A percentile compares a stretch with the other conserved stretches of the same genome.
These are phyloP conservation scores for Perizoma flavofasciatum DNA, from an alignment of 2,888 invertebrate genomes.

Conservation along the genomic window DNA sequence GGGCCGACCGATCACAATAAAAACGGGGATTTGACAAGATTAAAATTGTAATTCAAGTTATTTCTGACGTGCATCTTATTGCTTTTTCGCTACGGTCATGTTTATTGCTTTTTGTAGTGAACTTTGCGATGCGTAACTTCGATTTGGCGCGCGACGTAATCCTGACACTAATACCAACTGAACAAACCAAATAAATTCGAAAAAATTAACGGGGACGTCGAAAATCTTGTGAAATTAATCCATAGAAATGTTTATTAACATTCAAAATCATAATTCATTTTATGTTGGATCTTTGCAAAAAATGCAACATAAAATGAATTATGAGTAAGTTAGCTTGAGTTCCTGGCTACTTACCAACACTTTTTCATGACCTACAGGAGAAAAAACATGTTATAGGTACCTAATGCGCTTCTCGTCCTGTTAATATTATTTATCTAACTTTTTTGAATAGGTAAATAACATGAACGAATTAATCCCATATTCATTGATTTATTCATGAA, in stretches of 20 bases:
- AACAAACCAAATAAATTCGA: constrained; percentile 5
- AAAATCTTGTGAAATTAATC: constrained; percentile 15
- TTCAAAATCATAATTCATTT: constrained; percentile 9
- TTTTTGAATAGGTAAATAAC: too few species aligned
- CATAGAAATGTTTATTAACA: constrained; percentile 14
- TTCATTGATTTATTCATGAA: constrained; percentile 17
- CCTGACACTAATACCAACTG: constrained; percentile 46
- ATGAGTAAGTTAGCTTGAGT: constrained; percentile 4
- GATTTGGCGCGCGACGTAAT: constrained; percentile 52
- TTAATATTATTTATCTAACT: too few species aligned
- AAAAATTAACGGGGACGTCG: constrained; percentile 13
- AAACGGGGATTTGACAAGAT: constrained; percentile 82
- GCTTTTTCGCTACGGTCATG: constrained; percentile 72
- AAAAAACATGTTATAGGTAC: too few species aligned
- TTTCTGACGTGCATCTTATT: constrained; percentile 79
- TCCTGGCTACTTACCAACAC: too few species aligned
- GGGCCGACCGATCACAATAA: constrained; percentile 71
- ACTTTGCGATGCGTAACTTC: constrained; percentile 50
- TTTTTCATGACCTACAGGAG: too few species aligned
- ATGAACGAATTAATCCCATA: constrained; percentile 5
- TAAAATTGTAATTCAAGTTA: constrained; percentile 83
- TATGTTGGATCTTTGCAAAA: constrained; percentile 4
- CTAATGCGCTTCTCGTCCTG: too few species aligned
- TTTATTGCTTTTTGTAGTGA: constrained; percentile 56
- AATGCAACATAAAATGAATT: constrained; percentile 14